Percentiles rank a stretch among this genome's conserved stretches.
phyloP scores from a whole-genome alignment of 2,113 vertebrate species.

The Corynorhinus townsendii region DNA sequence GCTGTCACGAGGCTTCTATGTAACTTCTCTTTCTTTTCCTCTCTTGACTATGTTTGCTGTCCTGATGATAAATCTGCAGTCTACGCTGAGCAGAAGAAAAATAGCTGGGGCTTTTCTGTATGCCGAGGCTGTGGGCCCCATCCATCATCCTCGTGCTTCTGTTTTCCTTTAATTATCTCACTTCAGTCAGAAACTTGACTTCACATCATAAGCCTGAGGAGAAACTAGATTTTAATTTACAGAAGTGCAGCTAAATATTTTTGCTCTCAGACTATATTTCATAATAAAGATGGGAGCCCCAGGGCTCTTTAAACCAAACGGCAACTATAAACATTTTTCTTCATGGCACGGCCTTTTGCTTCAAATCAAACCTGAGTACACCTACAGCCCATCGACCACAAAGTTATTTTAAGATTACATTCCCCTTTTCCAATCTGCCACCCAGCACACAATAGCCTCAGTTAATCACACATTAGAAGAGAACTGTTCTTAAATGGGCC shows the following conservation, averaged over 20 bases:
- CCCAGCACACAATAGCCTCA: background rate
- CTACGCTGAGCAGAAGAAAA: constrained; percentile 64
- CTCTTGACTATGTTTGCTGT: constrained; percentile 64
- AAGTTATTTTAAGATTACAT: constrained; percentile 44
- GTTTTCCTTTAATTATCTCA: constrained; percentile 76
- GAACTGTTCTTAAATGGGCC: constrained; percentile 45
- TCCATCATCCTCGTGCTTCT: constrained; percentile 72
- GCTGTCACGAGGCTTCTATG: constrained; percentile 60
- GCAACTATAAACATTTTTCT: constrained; percentile 60
- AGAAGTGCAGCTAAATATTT: constrained; percentile 67
- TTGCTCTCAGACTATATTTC: constrained; percentile 68
- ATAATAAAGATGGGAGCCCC: constrained; percentile 40
- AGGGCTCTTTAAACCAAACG: constrained; percentile 39
- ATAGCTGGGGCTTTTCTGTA: constrained; percentile 51
- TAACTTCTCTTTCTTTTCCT: constrained; percentile 66
- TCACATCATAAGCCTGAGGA: constrained; percentile 72
- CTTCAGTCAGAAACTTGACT: constrained; percentile 74
- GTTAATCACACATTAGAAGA: constrained; percentile 53
- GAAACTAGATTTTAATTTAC: constrained; percentile 77
- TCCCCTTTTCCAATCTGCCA: constrained; percentile 24
- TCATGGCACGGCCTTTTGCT: constrained; percentile 30
- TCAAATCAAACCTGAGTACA: constrained; percentile 26
- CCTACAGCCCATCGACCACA: constrained; percentile 43
- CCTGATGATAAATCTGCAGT: constrained; percentile 74
- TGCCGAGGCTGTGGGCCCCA: constrained; percentile 49